These are phyloP conservation scores for Antheraea pernyi DNA, from an alignment of 1,140 invertebrate species.

Conservation along the genomic window DNA sequence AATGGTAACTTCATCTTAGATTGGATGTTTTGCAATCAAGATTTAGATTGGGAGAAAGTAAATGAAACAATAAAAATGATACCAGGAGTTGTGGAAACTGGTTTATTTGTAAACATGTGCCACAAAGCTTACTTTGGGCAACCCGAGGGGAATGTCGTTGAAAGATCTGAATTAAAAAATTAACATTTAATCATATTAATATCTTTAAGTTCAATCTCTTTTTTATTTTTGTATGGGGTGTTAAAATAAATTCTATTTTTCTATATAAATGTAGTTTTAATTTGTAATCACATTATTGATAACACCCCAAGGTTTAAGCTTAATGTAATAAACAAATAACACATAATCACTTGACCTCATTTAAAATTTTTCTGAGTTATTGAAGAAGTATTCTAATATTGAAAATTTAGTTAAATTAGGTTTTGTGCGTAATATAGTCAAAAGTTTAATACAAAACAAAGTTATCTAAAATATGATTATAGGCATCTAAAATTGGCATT, in stretches of 20 bases:
- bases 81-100: slow-evolving; percentile 98
- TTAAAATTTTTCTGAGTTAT: not conserved
- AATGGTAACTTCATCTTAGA: slow-evolving; percentile 99
- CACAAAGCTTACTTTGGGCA: slow-evolving; percentile 93
- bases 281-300: not conserved
- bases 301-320: not conserved
- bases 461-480: too few relatives aligned
- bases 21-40: slow-evolving; percentile 90
- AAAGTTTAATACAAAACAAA: too few relatives aligned
- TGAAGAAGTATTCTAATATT: too few relatives aligned
- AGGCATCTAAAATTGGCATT: too few relatives aligned
- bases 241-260: slow-evolving; percentile 7
- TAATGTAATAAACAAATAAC: not conserved
- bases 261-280: not conserved
- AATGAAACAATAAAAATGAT: slow-evolving; percentile 89
- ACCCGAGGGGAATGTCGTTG: slow-evolving; percentile 89
- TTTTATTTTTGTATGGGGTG: not conserved
- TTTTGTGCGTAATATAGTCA: too few relatives aligned
- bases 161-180: slow-evolving; percentile 43
- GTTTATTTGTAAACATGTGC: slow-evolving; percentile 96
- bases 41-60: slow-evolving; percentile 87
- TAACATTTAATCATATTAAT: slow-evolving; percentile 7
- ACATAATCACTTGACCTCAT: not conserved
- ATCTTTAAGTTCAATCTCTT: not conserved
- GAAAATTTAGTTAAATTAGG: too few relatives aligned